Percentiles rank a stretch among this genome's conserved stretches.
Evolutionary conservation across 2,797 vertebrate genomes (phyloP).

Genomic region (Gephyroberyx darwinii): DNA sequence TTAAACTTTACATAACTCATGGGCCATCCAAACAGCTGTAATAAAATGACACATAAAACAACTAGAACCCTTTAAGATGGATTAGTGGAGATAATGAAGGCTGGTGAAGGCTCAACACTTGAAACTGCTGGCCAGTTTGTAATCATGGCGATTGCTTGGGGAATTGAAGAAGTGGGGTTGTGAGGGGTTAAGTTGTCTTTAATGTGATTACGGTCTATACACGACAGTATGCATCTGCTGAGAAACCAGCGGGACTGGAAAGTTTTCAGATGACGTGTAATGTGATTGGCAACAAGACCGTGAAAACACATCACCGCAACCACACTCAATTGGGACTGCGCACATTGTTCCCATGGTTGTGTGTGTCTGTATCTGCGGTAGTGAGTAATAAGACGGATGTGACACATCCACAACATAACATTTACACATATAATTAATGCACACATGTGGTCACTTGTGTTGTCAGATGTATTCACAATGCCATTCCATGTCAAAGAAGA

Average conservation of each 20-base stretch:
- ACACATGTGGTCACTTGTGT: not conserved
- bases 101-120: conserved; percentile 1
- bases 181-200: not conserved
- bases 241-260: no score
- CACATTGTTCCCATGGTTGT: not conserved
- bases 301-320: not conserved
- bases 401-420: conserved; percentile 19
- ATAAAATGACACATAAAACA: not conserved
- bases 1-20: no score
- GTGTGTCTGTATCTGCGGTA: not conserved
- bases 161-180: conserved; percentile 8
- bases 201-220: not conserved
- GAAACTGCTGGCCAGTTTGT: conserved; percentile 11
- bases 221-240: not conserved
- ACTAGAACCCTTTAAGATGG: not conserved
- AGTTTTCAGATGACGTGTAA: not conserved
- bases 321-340: not conserved
- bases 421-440: not conserved
- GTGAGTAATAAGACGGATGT: not conserved
- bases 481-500: not conserved
- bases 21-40: no score
- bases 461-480: not conserved
- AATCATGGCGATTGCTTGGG: conserved; percentile 13
- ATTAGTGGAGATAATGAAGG: conserved; percentile 16
- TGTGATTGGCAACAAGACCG: not conserved